Evolutionary conservation across 2,888 invertebrate species (phyloP), one percentile per base, ranked within the genome.

Genomic region (Aphidius colemani): DNA sequence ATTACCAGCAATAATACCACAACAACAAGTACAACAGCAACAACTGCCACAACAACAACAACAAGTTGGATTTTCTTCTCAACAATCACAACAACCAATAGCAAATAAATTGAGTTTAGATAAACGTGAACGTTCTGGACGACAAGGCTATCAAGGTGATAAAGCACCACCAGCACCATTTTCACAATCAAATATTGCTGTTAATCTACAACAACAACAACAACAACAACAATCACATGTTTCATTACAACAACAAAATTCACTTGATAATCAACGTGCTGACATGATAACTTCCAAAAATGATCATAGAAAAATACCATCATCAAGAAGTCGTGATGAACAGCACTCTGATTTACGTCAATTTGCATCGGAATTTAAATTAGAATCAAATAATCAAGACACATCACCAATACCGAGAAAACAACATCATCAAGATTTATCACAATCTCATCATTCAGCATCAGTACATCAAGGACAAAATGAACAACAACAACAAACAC

Each of bases 281-380:
- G 79, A 79, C 41, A 72, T 79, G 63, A 61, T 75, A 41, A 68
- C 76, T 30, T 71, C 74, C 13, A 80, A 80, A 66, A 67, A 74
- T n/a, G 80, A 80, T 60, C 80, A 80, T 55, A 74, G 80, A 69
- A 80, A 80, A 70, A 72, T 75, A 7, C 69, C 77, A 53, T 72
- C 77, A 5, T 72, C 79, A 13, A 76, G 81, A 18, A 73, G 71
- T 44, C 70, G 81, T 50, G 81, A 82, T n/a, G 81, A 81, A 4
- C 75, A 77, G 39, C 81, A 82, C 63, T 69, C 78, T 82, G 92
- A 93, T 65, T 80, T 94, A 62, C 88, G 92, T 70, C 90, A 91
- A 77, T 95, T 95, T 81, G 87, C 90, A 0, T 86, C 90, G 73
- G 93, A 94, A 71, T 94, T 94, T 82, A 91, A 93, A 82, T 78